Evolutionary conservation across 1,140 invertebrate species (phyloP).

Genomic region (Zaprionus lachaisei): DNA sequence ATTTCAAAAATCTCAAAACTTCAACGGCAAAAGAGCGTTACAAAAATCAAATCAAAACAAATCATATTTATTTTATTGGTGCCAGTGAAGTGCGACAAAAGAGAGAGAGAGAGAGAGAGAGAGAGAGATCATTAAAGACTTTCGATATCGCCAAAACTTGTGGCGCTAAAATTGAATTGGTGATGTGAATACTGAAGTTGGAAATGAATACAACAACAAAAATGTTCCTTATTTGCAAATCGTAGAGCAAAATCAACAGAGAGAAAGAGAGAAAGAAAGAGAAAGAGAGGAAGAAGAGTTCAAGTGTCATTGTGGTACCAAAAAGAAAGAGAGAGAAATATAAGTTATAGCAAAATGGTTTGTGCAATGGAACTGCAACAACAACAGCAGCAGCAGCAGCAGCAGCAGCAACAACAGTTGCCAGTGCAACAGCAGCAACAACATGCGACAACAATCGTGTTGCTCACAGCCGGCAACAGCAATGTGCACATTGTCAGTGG

Average conservation of each 20-base stretch:
- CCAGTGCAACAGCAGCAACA: constrained; percentile 57
- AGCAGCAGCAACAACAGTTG: constrained; percentile 50
- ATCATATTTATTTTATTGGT: constrained; percentile 57
- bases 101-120: constrained; percentile 17
- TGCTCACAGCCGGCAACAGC: constrained; percentile 59
- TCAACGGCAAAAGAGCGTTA: constrained; percentile 26
- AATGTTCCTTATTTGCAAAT: constrained; percentile 84
- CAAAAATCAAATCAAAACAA: no score
- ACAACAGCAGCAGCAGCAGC: constrained; percentile 59
- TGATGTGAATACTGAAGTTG: constrained; percentile 53
- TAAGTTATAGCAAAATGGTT: constrained; percentile 74
- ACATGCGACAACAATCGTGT: constrained; percentile 70
- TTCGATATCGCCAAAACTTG: constrained; percentile 38
- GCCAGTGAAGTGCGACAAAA: constrained; percentile 65
- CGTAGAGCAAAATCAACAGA: constrained; percentile 58
- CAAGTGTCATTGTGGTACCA: constrained; percentile 80
- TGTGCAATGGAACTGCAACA: constrained; percentile 82
- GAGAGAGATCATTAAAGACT: constrained; percentile 50
- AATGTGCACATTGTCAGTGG: constrained; percentile 65
- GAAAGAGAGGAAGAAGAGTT: constrained; percentile 36
- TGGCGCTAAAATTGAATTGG: constrained; percentile 51
- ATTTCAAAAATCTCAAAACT: constrained; percentile 20
- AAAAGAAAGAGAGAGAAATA: constrained; percentile 61
- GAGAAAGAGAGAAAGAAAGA: constrained; percentile 58
- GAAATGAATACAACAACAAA: constrained; percentile 50